Evolutionary conservation across 1,140 invertebrate species (phyloP), one percentile per base, ranked within the genome.

Genomic region (Chymomyza costata): DNA sequence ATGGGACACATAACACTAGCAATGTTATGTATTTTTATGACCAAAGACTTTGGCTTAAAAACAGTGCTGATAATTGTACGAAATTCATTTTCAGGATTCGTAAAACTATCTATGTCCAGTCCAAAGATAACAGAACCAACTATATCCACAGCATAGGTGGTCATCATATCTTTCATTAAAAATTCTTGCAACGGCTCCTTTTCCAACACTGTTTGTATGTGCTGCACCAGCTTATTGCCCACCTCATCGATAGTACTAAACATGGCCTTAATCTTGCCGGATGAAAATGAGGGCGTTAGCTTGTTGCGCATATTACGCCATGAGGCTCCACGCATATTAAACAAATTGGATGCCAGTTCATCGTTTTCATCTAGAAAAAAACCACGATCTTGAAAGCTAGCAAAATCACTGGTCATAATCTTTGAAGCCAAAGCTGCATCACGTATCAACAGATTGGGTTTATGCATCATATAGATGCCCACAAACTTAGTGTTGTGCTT

Each of bases 251-350:
- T 61, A 0, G 87, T 81, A 1, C 57, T 54, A 7, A 89, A 88
- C 87, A 90, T 90, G 0, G 59, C 65, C 62, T 89, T 90, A 6
- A 91, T 78, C 74, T 90, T 90, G 2, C 86, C 87, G 0, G 89
- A 86, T 0, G 88, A 88, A 56, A 91, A 91, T 2, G 87, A 86
- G 0, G 90, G 89, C 0, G 87, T 87, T 2, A 91, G 46, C 46
- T 89, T 88, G 0, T 71, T 58, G 19, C 89, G 78, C 0, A 91
- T 43, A 21, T 70, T 81, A 37, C 84, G 86, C 90, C 89, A 91
- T 0, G 73, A 83, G 37, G 83, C 74, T 1, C 85, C 86, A 13
- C 82, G 66, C 2, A 87, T 45, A 14, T 85, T 83, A 13, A 88
- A 88, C 0, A 88, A 45, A 54, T 88, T 86, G 1, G 66, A 61